Evolutionary conservation across 2,113 vertebrate species (phyloP).

Genomic region (Oxygymnocypris stewartii): DNA sequence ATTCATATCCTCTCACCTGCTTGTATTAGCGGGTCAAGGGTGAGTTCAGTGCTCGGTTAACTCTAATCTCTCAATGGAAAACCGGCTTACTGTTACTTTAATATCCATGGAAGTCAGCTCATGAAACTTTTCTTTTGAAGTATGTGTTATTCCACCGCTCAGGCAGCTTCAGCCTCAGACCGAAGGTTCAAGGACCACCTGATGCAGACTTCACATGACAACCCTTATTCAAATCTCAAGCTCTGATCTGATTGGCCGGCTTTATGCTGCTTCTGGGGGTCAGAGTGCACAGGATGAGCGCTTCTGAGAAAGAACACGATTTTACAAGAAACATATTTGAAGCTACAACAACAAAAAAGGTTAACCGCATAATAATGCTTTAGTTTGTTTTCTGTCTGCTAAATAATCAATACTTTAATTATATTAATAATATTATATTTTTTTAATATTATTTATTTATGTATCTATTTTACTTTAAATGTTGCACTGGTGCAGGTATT

Average conservation of each 20-base stretch:
- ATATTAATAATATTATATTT: background rate
- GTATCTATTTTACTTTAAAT: too few relatives aligned
- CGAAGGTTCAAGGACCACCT: background rate
- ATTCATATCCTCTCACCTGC: constrained; percentile 66
- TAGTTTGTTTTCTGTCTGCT: background rate
- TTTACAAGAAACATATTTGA: background rate
- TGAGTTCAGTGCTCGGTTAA: constrained; percentile 65
- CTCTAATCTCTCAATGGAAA: constrained; percentile 62
- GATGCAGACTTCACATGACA: background rate
- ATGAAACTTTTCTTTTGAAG: constrained; percentile 19
- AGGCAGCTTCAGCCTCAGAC: background rate
- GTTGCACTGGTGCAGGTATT: background rate
- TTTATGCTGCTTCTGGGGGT: background rate
- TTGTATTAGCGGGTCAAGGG: constrained; percentile 72
- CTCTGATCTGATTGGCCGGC: background rate
- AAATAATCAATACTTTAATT: background rate
- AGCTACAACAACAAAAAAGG: too few relatives aligned
- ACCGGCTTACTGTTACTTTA: constrained; percentile 60
- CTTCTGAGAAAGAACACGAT: background rate
- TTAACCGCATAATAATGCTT: background rate
- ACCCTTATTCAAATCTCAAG: background rate
- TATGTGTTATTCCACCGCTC: background rate
- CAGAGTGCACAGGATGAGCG: background rate
- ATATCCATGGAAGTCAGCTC: constrained; percentile 23
- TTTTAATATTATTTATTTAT: too few relatives aligned